A percentile compares a stretch with the other conserved stretches of the same genome.
These are phyloP conservation scores for Hirundichthys speculiger DNA, from an alignment of 2,113 vertebrate species.

Conservation along the genomic window DNA sequence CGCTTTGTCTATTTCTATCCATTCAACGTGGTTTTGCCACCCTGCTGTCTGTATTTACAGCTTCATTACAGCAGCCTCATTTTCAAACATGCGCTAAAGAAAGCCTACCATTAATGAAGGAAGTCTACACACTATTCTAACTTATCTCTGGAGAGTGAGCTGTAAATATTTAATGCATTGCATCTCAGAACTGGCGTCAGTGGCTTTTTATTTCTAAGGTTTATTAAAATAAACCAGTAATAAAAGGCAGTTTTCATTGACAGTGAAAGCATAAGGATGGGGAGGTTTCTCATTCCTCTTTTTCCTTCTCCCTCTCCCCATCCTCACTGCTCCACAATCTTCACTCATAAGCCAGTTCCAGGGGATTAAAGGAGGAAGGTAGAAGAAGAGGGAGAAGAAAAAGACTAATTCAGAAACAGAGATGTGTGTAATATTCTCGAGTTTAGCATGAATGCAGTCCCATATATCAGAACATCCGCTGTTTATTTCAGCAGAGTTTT, in stretches of 20 bases:
- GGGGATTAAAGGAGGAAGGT: slow-evolving; percentile 47
- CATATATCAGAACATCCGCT: slow-evolving; percentile 31
- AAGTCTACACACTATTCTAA: too few species aligned
- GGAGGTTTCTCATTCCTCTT: slow-evolving; percentile 16
- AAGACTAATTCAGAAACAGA: slow-evolving; percentile 25
- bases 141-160: too few species aligned
- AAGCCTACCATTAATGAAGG: too few species aligned
- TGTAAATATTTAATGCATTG: too few species aligned
- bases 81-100: too few species aligned
- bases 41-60: slow-evolving; percentile 18
- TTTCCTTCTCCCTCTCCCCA: slow-evolving; percentile 11
- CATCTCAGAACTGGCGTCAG: too few species aligned
- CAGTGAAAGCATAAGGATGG: slow-evolving; percentile 4
- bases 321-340: slow-evolving; percentile 32
- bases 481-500: slow-evolving; percentile 31
- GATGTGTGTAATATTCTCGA: slow-evolving; percentile 23
- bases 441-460: slow-evolving; percentile 14
- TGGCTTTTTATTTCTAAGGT: too few species aligned
- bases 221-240: slow-evolving; percentile 10
- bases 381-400: slow-evolving; percentile 35
- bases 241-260: slow-evolving; percentile 26
- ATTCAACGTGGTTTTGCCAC: too few species aligned
- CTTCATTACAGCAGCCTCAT: background rate
- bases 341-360: slow-evolving; percentile 49
- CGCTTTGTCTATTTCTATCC: too few species aligned